phyloP scores from a whole-genome alignment of 2,113 vertebrate species.

The Emydocephalus ijimae region DNA sequence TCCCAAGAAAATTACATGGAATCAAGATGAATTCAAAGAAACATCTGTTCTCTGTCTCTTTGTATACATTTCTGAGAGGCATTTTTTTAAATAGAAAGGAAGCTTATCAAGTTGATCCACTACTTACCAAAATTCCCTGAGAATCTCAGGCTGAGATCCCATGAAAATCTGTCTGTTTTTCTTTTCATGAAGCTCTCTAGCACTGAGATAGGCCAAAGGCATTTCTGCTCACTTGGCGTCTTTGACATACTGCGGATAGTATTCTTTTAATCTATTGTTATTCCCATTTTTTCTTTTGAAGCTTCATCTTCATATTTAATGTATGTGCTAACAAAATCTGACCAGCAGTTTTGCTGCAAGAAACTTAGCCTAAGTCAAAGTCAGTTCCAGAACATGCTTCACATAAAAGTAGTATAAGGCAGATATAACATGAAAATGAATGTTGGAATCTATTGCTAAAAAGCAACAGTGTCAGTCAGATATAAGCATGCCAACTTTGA shows the following conservation, averaged over 20 bases:
- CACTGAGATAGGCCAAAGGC: background rate
- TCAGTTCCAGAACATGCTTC: background rate
- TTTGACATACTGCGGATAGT: background rate
- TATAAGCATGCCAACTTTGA: background rate
- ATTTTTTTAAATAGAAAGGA: background rate
- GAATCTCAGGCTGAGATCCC: background rate
- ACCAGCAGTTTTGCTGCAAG: constrained; percentile 2
- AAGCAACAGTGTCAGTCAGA: background rate
- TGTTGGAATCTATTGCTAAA: background rate
- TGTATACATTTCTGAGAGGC: background rate
- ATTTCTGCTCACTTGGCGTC: background rate
- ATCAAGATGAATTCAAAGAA: background rate
- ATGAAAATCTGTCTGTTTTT: background rate
- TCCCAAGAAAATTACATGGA: background rate
- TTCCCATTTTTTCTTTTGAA: background rate
- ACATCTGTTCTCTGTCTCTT: background rate
- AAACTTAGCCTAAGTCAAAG: background rate
- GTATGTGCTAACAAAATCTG: background rate
- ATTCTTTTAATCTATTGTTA: background rate
- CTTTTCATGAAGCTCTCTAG: background rate
- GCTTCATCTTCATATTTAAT: constrained; percentile 5
- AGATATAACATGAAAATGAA: background rate
- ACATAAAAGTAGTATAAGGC: background rate
- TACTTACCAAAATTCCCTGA: background rate
- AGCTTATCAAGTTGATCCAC: background rate